Evolutionary conservation across 1,140 invertebrate genomes (phyloP), one percentile per base, ranked within the genome.

Genomic region (Cherax destructor): DNA sequence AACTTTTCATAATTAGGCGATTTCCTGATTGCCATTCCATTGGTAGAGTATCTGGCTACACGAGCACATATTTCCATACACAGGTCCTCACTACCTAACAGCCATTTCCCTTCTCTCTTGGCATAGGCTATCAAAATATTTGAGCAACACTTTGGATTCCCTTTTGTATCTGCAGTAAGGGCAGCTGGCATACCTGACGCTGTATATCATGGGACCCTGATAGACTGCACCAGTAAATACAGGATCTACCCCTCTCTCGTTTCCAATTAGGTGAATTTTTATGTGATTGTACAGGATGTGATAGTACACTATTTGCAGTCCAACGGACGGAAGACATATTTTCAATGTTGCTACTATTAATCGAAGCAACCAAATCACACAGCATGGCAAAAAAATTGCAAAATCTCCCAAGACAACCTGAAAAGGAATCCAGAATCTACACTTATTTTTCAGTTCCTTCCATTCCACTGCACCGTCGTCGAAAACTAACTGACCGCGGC

Each of bases 91-190:
- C 59, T 89, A 89, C 59, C 74, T 79, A 13, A 47, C 74, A 9
- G 74, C 76, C 85, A 77, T 78, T n/a, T 41, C 69, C 30, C 61
- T 77, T 61, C 85, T 77, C 16, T 87, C 85, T 74, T 78, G 85
- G 7, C 16, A 59, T 11, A 87, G 30, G 49, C 11, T 87, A 6
- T 87, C 74, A 61, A 87, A 87, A 52, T 87, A 87, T 13, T 61
- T 59, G 9, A 78, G 74, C 9, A 49, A 30, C 24, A 16, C 52
- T 41, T 61, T 87, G 41, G 69, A 61, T 74, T 87, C 49, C n/a
- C 76, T 87, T 21, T 59, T 87, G 76, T 79, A 61, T 30, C 85
- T 56, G 47, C 85, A 87, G 85, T 87, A 87, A 41, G 85, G 85
- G 72, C 85, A 87, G 18, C 85, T 78, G 24, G 79, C n/a, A 61